Conservation (phyloP, 2,797 vertebrate genomes). For the Lateolabrax maculatus region DNA sequence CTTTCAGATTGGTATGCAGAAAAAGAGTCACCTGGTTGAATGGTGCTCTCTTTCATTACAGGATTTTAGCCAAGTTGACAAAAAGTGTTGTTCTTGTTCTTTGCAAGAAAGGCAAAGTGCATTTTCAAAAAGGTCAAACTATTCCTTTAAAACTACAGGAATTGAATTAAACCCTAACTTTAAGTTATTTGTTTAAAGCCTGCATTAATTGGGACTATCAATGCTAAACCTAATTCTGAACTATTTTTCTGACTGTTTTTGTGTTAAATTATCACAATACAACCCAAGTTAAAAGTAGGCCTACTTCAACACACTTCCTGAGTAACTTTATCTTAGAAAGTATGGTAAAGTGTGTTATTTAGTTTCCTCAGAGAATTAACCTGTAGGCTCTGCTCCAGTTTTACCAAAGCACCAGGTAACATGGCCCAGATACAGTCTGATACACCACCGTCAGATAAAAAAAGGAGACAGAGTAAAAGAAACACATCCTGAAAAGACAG, state of each 20-base stretch:
- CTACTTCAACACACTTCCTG: slow-evolving; percentile 58
- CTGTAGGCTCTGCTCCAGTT: slow-evolving; percentile 82
- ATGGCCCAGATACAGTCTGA: slow-evolving; percentile 82
- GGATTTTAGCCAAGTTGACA: too few relatives aligned
- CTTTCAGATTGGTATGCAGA: too few relatives aligned
- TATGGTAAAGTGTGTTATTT: slow-evolving; percentile 73
- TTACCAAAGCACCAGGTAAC: slow-evolving; percentile 75
- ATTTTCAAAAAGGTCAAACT: background rate
- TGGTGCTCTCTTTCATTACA: too few relatives aligned
- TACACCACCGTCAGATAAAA: slow-evolving; percentile 17
- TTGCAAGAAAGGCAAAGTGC: background rate
- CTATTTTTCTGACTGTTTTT: background rate
- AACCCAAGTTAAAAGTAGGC: slow-evolving; percentile 56
- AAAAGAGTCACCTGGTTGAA: too few relatives aligned
- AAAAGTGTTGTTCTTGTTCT: background rate
- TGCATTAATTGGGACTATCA: background rate
- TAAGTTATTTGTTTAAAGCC: background rate
- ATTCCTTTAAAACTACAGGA: background rate
- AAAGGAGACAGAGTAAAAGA: slow-evolving; percentile 31
- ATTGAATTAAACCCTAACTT: background rate
- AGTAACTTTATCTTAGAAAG: slow-evolving; percentile 72
- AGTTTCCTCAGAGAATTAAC: slow-evolving; percentile 76
- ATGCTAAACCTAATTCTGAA: background rate
- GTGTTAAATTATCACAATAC: background rate
- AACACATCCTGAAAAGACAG: slow-evolving; percentile 12